Base-by-base conservation (phyloP, 2,797 vertebrate genomes). In the Artibeus lituratus region DNA sequence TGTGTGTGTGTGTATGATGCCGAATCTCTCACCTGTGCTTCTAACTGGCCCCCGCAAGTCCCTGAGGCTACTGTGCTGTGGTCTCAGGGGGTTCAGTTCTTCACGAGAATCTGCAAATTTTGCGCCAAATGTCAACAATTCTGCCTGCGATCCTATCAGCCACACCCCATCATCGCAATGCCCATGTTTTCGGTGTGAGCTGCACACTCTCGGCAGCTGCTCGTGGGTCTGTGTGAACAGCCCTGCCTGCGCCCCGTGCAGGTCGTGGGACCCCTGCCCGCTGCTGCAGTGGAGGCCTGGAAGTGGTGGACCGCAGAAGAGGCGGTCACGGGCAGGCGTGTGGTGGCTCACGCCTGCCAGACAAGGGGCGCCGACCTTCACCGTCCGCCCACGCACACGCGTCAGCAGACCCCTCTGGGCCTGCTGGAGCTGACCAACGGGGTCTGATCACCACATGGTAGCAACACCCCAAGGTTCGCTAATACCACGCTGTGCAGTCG, bases 141-240 rank as follows among this genome's bases (percentile, higher is more conserved):
- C 10, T 2, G 1, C 5, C 49, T 69, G 19, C 12, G 37, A 57
- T 12, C 1, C 7, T 15, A 16, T 8, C 26, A 7, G 39, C 24
- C 2, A 8, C 2, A 0, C 8, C 0, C 2, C 18, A 35, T 22
- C n/a, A 26, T 16, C 16, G 1, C 29, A 57, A 49, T 0, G 3
- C 21, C 53, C n/a, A 5, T 26, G 7, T 55, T 67, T 39, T 37
- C 18, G 0, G 39, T 1, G 10, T 0, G 21, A 22, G 39, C 82
- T 3, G 26, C 37, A 16, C 29, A 42, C 16, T 39, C 37, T 35
- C 0, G 62, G 3, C 5, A 44, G 26, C 49, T 6, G 19, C 10
- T 2, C 10, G 18, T 21, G 51, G 83, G 55, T 39, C n/a, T n/a
- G 53, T 49, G 90, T 65, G 84, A 37, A 35, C 3, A 19, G 26